These are phyloP conservation scores for Achlya flavicornis DNA, from an alignment of 2,888 invertebrate genomes.

Conservation along the genomic window DNA sequence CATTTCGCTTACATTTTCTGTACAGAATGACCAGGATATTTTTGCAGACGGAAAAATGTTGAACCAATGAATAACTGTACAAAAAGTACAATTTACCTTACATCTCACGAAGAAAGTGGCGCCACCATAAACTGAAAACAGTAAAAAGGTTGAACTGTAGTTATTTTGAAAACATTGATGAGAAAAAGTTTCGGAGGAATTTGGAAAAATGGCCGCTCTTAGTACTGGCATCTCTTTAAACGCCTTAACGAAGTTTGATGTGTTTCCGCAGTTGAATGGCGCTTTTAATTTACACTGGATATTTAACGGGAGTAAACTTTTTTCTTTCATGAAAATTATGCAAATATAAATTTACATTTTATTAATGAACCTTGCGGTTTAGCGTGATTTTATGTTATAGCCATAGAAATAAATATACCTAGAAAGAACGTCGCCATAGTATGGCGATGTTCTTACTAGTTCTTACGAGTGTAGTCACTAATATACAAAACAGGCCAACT, in stretches of 20 bases:
- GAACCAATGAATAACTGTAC: not conserved
- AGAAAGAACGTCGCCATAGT: no score
- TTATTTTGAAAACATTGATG: slow-evolving; percentile 12
- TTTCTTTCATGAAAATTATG: not conserved
- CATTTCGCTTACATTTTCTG: not conserved
- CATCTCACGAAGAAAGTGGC: not conserved
- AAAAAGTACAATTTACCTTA: not conserved
- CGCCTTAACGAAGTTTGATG: not conserved
- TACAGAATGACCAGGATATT: not conserved
- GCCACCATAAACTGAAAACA: slow-evolving; percentile 2
- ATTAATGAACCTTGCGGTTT: no score
- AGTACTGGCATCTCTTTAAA: slow-evolving; percentile 1
- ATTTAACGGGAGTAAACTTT: slow-evolving; percentile 2
- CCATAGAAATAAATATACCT: no score
- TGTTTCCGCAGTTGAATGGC: slow-evolving; percentile 5
- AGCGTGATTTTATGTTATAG: no score
- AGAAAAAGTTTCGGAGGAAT: slow-evolving; percentile 12
- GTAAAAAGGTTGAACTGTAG: slow-evolving; percentile 11
- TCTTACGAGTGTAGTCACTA: no score
- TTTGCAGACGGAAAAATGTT: not conserved
- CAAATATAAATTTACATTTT: not conserved
- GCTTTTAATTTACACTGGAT: slow-evolving; percentile 8
- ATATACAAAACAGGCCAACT: no score
- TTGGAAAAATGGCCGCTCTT: slow-evolving; percentile 12
- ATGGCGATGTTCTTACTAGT: no score